Conservation (phyloP, 2,888 invertebrate species). For the Caenorhabditis sp. region DNA sequence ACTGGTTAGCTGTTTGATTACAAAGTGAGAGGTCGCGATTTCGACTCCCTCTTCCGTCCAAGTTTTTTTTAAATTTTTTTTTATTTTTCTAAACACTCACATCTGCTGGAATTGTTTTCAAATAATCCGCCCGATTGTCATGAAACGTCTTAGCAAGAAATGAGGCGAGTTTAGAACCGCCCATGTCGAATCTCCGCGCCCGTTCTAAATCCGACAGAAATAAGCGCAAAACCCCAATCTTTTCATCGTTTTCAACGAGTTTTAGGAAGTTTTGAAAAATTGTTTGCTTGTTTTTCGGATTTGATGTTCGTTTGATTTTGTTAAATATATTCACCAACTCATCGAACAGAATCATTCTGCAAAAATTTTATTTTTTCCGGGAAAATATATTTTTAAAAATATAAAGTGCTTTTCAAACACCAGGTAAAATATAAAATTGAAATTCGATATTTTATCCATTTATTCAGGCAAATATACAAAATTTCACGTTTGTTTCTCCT, state of each 20-base stretch:
- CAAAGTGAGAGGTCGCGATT: too few species aligned
- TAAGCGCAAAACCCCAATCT: conserved; percentile 38
- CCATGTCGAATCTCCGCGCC: conserved; percentile 38
- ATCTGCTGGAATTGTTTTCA: conserved; percentile 16
- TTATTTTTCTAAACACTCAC: not conserved
- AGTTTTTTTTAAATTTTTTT: not conserved
- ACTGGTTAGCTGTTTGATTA: not conserved
- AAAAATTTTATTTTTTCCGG: too few species aligned
- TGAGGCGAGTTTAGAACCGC: conserved; percentile 28
- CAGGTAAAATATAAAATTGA: not conserved
- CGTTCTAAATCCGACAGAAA: conserved; percentile 86
- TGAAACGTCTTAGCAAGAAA: conserved; percentile 33
- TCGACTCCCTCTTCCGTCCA: not conserved
- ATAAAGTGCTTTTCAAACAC: not conserved
- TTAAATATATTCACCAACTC: conserved; percentile 30
- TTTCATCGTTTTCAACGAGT: conserved; percentile 4
- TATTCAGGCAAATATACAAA: not conserved
- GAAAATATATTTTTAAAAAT: not conserved
- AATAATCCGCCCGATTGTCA: conserved; percentile 24
- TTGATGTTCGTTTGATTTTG: conserved; percentile 32
- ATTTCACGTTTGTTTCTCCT: not conserved
- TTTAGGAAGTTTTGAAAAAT: conserved; percentile 17
- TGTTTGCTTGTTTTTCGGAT: conserved; percentile 22
- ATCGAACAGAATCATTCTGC: conserved; percentile 16
- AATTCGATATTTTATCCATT: too few species aligned